These are phyloP conservation scores for Babylonia areolata DNA, from an alignment of 1,140 invertebrate genomes.

Conservation along the genomic window DNA sequence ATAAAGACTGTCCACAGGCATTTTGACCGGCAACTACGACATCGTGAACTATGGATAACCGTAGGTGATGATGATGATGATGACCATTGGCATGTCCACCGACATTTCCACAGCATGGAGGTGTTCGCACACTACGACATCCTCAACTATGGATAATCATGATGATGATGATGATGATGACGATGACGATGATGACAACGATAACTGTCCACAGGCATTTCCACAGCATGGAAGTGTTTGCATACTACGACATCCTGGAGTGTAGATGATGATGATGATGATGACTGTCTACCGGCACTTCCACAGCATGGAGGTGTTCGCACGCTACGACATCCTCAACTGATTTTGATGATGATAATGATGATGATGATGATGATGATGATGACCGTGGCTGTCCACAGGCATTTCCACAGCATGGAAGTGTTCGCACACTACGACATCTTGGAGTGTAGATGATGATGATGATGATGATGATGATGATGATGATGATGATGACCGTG, in stretches of 20 bases:
- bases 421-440: too few relatives aligned
- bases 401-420: too few relatives aligned
- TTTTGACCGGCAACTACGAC: too few relatives aligned
- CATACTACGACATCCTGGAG: conserved; percentile 67
- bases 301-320: conserved; percentile 99
- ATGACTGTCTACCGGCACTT: conserved; percentile 86
- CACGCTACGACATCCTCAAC: conserved; percentile 95
- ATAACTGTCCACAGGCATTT: conserved; percentile 86
- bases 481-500: not conserved
- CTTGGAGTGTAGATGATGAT: too few relatives aligned
- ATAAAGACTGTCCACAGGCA: too few relatives aligned
- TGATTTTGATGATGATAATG: too few relatives aligned
- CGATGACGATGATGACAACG: too few relatives aligned
- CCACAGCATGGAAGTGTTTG: conserved; percentile 87
- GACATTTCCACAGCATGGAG: conserved; percentile 99
- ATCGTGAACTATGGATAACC: too few relatives aligned
- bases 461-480: not conserved
- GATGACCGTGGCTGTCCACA: too few relatives aligned
- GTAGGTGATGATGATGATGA: not conserved
- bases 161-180: not conserved
- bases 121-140: conserved; percentile 97
- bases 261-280: not conserved
- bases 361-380: too few relatives aligned
- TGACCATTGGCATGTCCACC: conserved; percentile 74
- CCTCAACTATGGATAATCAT: conserved; percentile 79